Percentiles rank a stretch among this genome's conserved stretches.
Conservation (phyloP, 2,113 vertebrate genomes). For the Toxotes jaculatrix region DNA sequence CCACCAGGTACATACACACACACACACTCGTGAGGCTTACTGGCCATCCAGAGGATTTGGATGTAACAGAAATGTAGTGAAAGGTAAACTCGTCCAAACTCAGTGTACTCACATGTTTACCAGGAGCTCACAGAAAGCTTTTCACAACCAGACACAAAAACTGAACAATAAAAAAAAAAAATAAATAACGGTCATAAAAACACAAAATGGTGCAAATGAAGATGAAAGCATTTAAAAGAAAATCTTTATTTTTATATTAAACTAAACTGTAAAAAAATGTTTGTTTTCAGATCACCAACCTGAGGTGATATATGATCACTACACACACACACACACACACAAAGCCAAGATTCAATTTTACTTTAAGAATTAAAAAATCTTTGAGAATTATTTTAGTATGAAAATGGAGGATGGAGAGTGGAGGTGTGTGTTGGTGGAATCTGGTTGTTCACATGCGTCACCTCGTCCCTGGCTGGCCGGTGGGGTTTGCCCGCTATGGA, state of each 20-base stretch:
- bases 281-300: neutral
- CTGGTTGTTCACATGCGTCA: constrained; percentile 31
- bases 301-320: neutral
- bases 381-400: fast-evolving
- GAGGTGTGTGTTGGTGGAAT: constrained; percentile 14
- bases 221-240: neutral
- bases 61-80: constrained; percentile 40
- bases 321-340: neutral
- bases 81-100: constrained; percentile 54
- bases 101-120: constrained; percentile 6
- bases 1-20: neutral
- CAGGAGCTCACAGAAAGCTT: neutral
- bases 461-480: constrained; percentile 4
- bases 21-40: constrained; percentile 29
- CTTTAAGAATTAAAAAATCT: neutral
- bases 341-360: neutral
- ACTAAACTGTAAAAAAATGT: neutral
- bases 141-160: neutral
- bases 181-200: neutral
- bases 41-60: constrained; percentile 47
- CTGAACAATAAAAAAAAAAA: neutral
- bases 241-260: neutral
- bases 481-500: constrained; percentile 55
- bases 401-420: neutral
- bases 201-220: neutral